Evolutionary conservation across 64 coral and sea anemone genomes (phyloP).

Genomic region (Montipora foliosa): DNA sequence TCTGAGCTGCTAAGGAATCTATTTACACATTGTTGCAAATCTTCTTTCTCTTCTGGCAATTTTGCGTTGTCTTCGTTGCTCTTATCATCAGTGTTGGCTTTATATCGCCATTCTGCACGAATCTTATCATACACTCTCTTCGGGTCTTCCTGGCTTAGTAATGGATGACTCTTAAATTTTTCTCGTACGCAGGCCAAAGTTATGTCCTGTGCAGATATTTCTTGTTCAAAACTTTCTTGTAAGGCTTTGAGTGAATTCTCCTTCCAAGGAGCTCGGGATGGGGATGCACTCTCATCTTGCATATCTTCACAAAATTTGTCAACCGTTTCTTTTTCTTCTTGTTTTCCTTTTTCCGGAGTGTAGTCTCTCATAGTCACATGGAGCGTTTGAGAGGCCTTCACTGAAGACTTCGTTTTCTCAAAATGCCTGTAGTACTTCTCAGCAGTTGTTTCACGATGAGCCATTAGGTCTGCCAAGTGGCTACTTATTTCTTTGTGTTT

Average conservation of each 20-base stretch:
- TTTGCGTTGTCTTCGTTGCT: neutral
- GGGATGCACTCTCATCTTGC: neutral
- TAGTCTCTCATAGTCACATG: neutral
- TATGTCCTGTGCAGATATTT: constrained; percentile 23
- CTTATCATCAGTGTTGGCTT: constrained; percentile 7
- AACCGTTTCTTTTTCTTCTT: neutral
- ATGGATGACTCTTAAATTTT: constrained; percentile 4
- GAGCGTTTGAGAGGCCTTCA: constrained; percentile 10
- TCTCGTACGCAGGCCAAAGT: constrained; percentile 33
- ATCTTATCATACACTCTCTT: constrained; percentile 34
- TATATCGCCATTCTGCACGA: constrained; percentile 39
- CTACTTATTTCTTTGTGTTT: constrained; percentile 52
- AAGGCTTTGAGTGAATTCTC: constrained; percentile 4
- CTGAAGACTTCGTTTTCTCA: constrained; percentile 33
- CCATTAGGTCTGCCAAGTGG: constrained; percentile 47
- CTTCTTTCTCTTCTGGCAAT: neutral
- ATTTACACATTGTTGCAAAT: neutral
- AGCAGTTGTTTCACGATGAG: constrained; percentile 42
- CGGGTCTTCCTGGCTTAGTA: constrained; percentile 4
- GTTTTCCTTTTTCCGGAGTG: neutral
- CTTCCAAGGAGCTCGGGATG: constrained; percentile 24
- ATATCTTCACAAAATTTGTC: constrained; percentile 8
- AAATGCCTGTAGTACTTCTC: constrained; percentile 42
- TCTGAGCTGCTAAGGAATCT: neutral
- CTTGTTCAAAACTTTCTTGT: constrained; percentile 20